Percentiles rank a stretch among this genome's conserved stretches.
Conservation (phyloP, 2,113 vertebrate genomes). For the Gopherus flavomarginatus region DNA sequence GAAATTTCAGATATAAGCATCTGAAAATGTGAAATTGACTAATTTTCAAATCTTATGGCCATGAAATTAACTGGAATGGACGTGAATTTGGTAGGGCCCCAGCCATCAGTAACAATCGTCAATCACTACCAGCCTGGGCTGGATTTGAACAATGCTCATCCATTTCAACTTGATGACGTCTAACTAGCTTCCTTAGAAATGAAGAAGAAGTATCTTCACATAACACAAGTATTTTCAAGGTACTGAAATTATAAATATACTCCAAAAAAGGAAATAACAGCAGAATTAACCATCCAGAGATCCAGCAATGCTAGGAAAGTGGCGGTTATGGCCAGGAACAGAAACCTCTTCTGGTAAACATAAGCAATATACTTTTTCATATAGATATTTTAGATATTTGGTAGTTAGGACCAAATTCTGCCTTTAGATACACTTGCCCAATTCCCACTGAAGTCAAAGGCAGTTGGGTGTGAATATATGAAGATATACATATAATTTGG, state of each 20-base stretch:
- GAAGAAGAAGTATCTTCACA: background rate
- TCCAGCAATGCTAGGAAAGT: background rate
- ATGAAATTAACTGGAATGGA: too few relatives aligned
- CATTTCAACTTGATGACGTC: background rate
- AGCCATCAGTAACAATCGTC: background rate
- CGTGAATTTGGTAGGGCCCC: too few relatives aligned
- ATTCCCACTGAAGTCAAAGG: background rate
- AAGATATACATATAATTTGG: background rate
- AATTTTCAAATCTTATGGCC: too few relatives aligned
- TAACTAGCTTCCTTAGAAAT: background rate
- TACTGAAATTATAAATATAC: background rate
- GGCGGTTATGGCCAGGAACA: background rate
- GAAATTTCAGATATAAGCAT: too few relatives aligned
- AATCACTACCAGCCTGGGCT: background rate
- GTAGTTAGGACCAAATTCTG: background rate
- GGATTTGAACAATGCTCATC: constrained; percentile 10
- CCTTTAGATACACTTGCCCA: background rate
- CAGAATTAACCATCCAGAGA: background rate
- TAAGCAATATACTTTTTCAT: background rate
- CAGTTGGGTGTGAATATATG: background rate
- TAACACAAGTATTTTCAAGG: background rate
- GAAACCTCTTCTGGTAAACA: constrained; percentile 1
- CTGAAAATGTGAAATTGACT: too few relatives aligned
- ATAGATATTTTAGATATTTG: background rate
- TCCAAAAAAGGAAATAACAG: background rate